Base-by-base conservation (phyloP, 2,888 invertebrate species). In the Lampropteryx suffumata region DNA sequence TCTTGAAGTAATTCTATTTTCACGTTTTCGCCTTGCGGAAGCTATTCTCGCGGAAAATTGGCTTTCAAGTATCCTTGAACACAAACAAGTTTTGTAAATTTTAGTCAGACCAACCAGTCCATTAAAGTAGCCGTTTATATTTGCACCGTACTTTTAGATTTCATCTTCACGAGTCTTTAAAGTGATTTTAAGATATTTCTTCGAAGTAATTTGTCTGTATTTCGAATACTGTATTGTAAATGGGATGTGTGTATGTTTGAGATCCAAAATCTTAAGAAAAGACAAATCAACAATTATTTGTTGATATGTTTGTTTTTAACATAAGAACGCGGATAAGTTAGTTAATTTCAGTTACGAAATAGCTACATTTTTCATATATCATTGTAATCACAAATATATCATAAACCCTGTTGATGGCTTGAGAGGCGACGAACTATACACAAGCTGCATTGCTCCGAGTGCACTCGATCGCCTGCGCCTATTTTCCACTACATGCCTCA, bases 401-500 rank as follows among this genome's bases (percentile, higher is more conserved):
- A 6, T 24, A 24, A 24, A 7, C 2, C 5, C 21, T 5, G 24
- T 1, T 24, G 24, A 2, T 24, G 10, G 7, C 35, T 24, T 24
- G 21, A 35, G 1, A 21, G 21, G 35, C 17, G n/a, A 36, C 26
- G 24, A 9, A n/a, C n/a, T n/a, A n/a, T 7, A 26, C 9, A 26
- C 26, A 26, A 30, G 10, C 10, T 29, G 17, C 33, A 42, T 33
- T 6, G 28, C 28, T 10, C 29, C 8, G 21, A 36, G 57, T 57
- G 55, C 59, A 54, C 48, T 27, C 52, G 52, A 55, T 47, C 49
- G 55, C 49, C 35, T 51, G 50, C 53, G 42, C 37, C 50, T 56
- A 63, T 63, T 65, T 65, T 61, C 63, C 65, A 33, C 62, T 57
- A 61, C 61, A 62, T 57, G 58, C 37, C 29, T 61, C 60, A 60